Evolutionary conservation across 2,113 vertebrate species (phyloP), one percentile per base, ranked within the genome.

Genomic region (Salvator merianae): DNA sequence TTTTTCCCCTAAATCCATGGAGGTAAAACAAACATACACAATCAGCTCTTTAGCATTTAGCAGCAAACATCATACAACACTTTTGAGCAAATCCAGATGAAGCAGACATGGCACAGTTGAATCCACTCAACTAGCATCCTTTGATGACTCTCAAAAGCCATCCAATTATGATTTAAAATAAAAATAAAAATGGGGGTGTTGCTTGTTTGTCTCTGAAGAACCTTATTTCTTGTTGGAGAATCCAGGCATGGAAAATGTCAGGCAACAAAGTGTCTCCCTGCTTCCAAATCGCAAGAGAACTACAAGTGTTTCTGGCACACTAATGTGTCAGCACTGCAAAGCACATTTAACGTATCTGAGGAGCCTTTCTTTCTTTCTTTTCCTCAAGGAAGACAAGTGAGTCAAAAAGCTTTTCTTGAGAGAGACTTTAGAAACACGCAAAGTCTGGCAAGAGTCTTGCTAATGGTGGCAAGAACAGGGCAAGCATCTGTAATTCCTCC

Each of bases 231-330:
- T 90, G 86, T 74, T 66, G 50, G 80, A 85, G 77, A 91, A 92
- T 63, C 88, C 65, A 59, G n/a, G 75, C 13, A 50, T 82, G 87
- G 68, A 62, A 74, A 85, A 59, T 66, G 82, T 93, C 85, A 50
- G 14, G 24, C 50, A 34, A 12, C 7, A n/a, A n/a, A 43, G 55
- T 9, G n/a, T 62, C 26, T 50, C 65, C 22, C 22, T 32, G 43
- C 28, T 63, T 32, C 20, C 30, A 63, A 63, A 26, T 32, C 30
- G 7, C 22, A 82, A 84, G 78, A 84, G 92, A 93, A 94, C 87
- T 93, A 92, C 86, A 78, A 86, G 81, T 70, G 47, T 94, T 94
- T 94, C 90, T 92, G 90, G 88, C 91, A 88, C 86, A 72, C 81
- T n/a, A 89, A 88, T 89, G 87, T 22, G n/a, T 43, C 91, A 85